Evolutionary conservation across 2,113 vertebrate genomes (phyloP).

Genomic region (Zosterops japonicus): DNA sequence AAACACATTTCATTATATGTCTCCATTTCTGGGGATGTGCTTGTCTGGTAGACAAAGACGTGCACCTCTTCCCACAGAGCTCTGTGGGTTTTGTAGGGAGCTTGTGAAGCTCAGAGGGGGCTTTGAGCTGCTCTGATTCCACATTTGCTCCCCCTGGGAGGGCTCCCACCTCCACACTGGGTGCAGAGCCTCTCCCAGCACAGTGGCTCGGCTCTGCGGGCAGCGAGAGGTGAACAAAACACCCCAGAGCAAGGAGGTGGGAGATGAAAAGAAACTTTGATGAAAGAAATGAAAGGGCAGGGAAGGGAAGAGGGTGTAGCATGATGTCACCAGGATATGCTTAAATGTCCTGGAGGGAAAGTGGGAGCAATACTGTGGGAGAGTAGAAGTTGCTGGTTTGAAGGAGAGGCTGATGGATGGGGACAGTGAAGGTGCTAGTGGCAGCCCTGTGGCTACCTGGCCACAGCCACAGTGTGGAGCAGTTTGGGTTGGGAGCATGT

Average conservation of each 20-base stretch:
- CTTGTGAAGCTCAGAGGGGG: background rate
- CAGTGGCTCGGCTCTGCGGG: accelerated
- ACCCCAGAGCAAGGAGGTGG: background rate
- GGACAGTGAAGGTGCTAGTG: background rate
- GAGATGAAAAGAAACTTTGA: conserved; percentile 16
- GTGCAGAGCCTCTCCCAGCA: background rate
- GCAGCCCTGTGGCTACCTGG: background rate
- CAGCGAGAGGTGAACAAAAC: background rate
- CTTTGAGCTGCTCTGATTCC: background rate
- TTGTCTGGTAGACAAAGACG: background rate
- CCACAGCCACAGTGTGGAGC: background rate
- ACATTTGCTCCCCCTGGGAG: accelerated
- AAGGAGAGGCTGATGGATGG: background rate
- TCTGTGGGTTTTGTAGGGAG: background rate
- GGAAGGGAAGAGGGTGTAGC: background rate
- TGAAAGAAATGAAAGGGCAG: background rate
- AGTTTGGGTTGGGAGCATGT: background rate
- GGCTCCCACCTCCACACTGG: background rate
- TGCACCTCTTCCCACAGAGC: background rate
- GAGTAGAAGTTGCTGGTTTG: background rate
- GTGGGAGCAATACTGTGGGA: background rate
- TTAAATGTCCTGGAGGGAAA: background rate
- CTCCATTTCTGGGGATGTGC: background rate
- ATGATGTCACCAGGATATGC: background rate
- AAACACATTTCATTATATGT: background rate